Percentiles rank a stretch among this genome's conserved stretches.
Conservation (phyloP, 2,888 invertebrate species). For the Lissonota sp. region DNA sequence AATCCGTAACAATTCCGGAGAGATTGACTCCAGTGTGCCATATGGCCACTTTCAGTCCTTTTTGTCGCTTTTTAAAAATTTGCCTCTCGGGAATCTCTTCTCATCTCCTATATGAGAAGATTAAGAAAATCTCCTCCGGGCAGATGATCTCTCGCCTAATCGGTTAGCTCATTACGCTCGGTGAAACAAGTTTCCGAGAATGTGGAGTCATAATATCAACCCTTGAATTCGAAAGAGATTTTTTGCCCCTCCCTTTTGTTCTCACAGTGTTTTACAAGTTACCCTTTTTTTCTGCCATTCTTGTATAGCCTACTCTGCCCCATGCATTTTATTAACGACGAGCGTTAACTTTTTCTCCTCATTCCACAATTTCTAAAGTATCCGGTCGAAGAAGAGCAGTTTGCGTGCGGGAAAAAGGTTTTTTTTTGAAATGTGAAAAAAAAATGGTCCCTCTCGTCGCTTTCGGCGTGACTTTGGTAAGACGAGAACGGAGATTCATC, state of each 20-base stretch:
- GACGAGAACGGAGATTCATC: constrained; percentile 75
- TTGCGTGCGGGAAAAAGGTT: constrained; percentile 27
- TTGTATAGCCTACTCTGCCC: background rate
- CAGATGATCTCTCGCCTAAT: constrained; percentile 68
- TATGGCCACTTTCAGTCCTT: no score
- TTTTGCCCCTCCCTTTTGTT: constrained; percentile 30
- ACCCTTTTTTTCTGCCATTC: background rate
- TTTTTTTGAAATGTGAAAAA: constrained; percentile 39
- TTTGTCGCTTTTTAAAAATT: no score
- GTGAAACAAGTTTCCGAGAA: constrained; percentile 48
- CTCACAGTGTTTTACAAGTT: constrained; percentile 37
- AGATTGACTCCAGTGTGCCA: constrained; percentile 26
- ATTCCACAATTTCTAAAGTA: background rate
- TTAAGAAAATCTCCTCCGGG: constrained; percentile 55
- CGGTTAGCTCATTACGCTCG: constrained; percentile 70
- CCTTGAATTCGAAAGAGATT: no score
- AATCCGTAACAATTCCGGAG: background rate
- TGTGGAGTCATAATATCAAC: constrained; percentile 16
- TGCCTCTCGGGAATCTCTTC: constrained; percentile 25
- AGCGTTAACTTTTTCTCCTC: constrained; percentile 24
- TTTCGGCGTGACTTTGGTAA: constrained; percentile 79
- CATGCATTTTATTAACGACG: constrained; percentile 35
- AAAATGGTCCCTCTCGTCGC: constrained; percentile 28
- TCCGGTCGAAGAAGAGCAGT: constrained; percentile 19
- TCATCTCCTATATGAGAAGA: no score